Conservation (phyloP, 2,797 vertebrate genomes). For the Oophaga sylvatica region DNA sequence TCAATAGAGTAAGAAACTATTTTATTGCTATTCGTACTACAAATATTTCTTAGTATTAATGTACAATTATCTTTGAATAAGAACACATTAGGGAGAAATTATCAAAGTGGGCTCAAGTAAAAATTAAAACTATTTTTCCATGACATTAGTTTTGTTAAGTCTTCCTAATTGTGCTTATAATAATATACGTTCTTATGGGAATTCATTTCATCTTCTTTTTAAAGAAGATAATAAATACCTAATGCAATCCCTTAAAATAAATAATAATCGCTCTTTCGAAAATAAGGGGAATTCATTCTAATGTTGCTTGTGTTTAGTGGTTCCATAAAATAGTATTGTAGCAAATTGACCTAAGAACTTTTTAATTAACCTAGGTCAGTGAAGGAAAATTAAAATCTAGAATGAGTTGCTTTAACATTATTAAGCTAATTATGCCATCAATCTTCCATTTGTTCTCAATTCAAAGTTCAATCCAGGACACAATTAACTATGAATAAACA, state of each 20-base stretch:
- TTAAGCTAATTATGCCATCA: conserved; percentile 38
- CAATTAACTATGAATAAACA: background rate
- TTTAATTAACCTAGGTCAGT: conserved; percentile 52
- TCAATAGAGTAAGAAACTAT: no score
- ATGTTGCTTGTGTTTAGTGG: background rate
- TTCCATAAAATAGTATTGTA: conserved; percentile 6
- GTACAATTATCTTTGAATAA: no score
- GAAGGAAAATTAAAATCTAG: conserved; percentile 43
- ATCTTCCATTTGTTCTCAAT: conserved; percentile 29
- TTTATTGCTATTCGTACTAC: no score
- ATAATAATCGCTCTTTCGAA: background rate
- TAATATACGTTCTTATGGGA: no score
- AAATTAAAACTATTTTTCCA: no score
- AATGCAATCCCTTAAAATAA: background rate
- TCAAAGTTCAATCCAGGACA: conserved; percentile 35
- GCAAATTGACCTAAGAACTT: conserved; percentile 35
- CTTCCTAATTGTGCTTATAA: no score
- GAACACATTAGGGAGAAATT: no score
- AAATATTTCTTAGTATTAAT: no score
- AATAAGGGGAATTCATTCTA: background rate
- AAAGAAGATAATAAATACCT: background rate
- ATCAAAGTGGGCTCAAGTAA: no score
- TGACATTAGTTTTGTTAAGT: no score
- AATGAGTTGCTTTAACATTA: conserved; percentile 32
- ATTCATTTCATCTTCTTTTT: background rate